Conservation (phyloP, 2,113 vertebrate species). For the Tylochromis polylepis region DNA sequence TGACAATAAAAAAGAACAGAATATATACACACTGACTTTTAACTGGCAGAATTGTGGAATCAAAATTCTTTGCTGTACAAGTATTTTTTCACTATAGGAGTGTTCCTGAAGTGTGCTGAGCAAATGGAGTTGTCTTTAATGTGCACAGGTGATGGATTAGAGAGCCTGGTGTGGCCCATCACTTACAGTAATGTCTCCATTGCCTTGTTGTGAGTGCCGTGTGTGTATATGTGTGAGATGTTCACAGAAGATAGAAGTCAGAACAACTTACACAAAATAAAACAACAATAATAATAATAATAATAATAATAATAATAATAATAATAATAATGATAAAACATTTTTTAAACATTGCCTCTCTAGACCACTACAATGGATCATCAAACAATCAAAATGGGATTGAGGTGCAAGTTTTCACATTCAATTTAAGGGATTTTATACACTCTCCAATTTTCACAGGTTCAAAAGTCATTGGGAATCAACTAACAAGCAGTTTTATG, state of each 20-base stretch:
- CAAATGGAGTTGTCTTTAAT: constrained; percentile 58
- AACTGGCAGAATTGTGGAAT: neutral
- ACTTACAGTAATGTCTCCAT: constrained; percentile 62
- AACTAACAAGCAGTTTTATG: too few species aligned
- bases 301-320: too few species aligned
- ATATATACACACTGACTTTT: neutral
- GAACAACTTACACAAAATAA: neutral
- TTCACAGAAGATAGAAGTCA: neutral
- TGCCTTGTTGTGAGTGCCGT: constrained; percentile 16
- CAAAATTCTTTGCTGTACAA: neutral
- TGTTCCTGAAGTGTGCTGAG: constrained; percentile 30
- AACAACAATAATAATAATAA: too few species aligned
- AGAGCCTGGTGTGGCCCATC: constrained; percentile 37
- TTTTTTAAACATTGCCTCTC: too few species aligned
- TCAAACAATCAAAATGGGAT: too few species aligned
- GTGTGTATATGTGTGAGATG: neutral
- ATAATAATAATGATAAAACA: too few species aligned
- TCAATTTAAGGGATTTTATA: too few species aligned
- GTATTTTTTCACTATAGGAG: neutral
- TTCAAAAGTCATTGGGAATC: too few species aligned
- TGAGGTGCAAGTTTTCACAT: too few species aligned
- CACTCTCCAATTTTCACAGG: too few species aligned
- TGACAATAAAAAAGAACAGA: neutral
- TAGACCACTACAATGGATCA: too few species aligned
- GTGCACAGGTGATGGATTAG: constrained; percentile 49